phyloP scores from a whole-genome alignment of 2,113 vertebrate species.

The Bostrychus sinensis region DNA sequence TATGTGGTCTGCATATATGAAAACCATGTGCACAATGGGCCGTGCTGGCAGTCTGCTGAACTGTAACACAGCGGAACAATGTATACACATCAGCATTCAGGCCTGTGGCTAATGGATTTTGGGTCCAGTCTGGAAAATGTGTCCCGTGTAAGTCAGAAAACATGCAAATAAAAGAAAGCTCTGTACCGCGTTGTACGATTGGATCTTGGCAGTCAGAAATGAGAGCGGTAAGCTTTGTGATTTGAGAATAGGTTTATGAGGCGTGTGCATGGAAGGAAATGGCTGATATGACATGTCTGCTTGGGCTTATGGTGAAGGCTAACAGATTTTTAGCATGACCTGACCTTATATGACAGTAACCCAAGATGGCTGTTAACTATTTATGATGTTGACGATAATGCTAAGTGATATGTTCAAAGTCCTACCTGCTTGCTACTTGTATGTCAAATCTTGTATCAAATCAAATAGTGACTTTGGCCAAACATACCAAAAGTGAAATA shows the following conservation, averaged over 20 bases:
- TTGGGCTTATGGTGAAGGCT: neutral
- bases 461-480: neutral
- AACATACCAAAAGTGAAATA: neutral
- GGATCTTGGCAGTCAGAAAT: neutral
- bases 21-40: constrained; percentile 41
- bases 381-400: no score
- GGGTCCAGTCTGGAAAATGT: constrained; percentile 34
- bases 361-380: neutral
- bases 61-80: constrained; percentile 42
- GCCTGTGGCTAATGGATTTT: constrained; percentile 53
- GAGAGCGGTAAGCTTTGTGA: neutral
- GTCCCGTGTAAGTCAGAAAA: constrained; percentile 30
- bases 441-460: neutral
- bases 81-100: constrained; percentile 37
- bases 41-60: constrained; percentile 30
- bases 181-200: neutral
- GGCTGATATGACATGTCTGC: neutral
- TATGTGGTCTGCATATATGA: constrained; percentile 44
- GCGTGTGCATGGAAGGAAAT: neutral
- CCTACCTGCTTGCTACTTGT: neutral
- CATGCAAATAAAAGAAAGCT: constrained; percentile 6
- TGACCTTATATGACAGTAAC: neutral
- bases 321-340: neutral
- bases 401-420: neutral
- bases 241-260: neutral